These are phyloP conservation scores for Catocala sponsa DNA, from an alignment of 2,888 invertebrate species.

Conservation along the genomic window DNA sequence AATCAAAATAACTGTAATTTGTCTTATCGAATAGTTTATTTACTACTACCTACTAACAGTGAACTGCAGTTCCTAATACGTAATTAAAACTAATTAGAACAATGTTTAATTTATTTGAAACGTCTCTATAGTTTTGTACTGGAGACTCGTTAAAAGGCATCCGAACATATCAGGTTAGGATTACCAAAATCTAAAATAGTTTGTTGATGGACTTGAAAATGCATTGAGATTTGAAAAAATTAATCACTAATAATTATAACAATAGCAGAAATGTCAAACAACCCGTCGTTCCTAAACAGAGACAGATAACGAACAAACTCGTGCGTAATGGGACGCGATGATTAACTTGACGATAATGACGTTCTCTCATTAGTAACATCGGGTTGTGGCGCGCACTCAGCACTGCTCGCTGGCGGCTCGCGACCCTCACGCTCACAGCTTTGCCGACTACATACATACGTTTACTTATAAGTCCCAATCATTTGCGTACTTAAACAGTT, in stretches of 20 bases:
- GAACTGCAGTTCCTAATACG: conserved; percentile 84
- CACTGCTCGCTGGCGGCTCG: conserved; percentile 51
- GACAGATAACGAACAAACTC: conserved; percentile 46
- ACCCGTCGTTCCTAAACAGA: conserved; percentile 69
- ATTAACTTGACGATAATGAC: conserved; percentile 29
- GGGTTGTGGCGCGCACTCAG: conserved; percentile 62
- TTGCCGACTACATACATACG: conserved; percentile 12
- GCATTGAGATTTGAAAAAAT: conserved; percentile 73
- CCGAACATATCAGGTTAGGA: conserved; percentile 53
- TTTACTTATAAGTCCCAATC: not conserved
- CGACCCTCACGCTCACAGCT: not conserved
- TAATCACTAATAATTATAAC: conserved; percentile 55
- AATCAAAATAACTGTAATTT: conserved; percentile 51
- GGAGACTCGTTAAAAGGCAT: conserved; percentile 63
- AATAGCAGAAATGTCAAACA: conserved; percentile 52
- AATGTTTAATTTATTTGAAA: conserved; percentile 71
- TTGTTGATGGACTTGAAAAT: conserved; percentile 57
- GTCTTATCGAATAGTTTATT: conserved; percentile 70
- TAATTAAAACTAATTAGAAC: conserved; percentile 73
- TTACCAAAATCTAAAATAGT: conserved; percentile 51
- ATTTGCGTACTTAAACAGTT: conserved; percentile 27
- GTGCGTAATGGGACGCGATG: conserved; percentile 27
- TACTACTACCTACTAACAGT: conserved; percentile 71
- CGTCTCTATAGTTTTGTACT: conserved; percentile 58
- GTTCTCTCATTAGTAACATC: conserved; percentile 67